Conservation (phyloP, 2,888 invertebrate species). For the Acleris laterana region DNA sequence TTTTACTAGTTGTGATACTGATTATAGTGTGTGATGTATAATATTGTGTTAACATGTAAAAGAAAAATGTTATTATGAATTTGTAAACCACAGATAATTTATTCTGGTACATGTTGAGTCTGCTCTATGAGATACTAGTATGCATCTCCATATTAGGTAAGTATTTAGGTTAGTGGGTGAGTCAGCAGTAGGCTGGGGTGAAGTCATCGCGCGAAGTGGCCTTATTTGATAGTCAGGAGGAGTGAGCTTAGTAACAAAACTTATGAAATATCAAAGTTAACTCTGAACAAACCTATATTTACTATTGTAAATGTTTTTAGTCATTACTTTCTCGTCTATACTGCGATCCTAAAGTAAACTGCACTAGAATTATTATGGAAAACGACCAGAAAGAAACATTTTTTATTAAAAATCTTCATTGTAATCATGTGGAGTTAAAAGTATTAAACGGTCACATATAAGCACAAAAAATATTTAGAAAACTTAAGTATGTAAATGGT, state of each 20-base stretch:
- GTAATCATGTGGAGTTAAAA: too few relatives aligned
- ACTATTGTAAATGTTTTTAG: background rate
- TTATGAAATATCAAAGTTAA: background rate
- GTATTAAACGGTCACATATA: too few relatives aligned
- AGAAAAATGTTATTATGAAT: background rate
- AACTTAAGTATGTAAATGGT: too few relatives aligned
- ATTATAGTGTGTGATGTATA: too few relatives aligned
- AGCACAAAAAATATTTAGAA: too few relatives aligned
- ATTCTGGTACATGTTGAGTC: slow-evolving; percentile 6
- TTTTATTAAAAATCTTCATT: too few relatives aligned
- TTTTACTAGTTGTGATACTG: too few relatives aligned
- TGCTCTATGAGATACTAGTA: slow-evolving; percentile 6
- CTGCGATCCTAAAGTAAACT: background rate
- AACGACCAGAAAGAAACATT: too few relatives aligned
- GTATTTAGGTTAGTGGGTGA: slow-evolving; percentile 29
- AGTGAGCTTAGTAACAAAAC: slow-evolving; percentile 17
- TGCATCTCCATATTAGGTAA: slow-evolving; percentile 13
- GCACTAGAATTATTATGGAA: too few relatives aligned
- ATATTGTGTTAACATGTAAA: background rate
- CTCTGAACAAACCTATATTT: slow-evolving; percentile 6
- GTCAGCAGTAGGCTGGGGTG: slow-evolving; percentile 32
- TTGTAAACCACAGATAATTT: slow-evolving; percentile 4
- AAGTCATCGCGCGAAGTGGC: slow-evolving; percentile 43
- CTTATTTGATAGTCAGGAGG: slow-evolving; percentile 51
- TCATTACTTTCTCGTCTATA: background rate